A percentile compares a stretch with the other conserved stretches of the same genome.
Conservation (phyloP, 2,797 vertebrate genomes). For the Phalanger gymnotis region DNA sequence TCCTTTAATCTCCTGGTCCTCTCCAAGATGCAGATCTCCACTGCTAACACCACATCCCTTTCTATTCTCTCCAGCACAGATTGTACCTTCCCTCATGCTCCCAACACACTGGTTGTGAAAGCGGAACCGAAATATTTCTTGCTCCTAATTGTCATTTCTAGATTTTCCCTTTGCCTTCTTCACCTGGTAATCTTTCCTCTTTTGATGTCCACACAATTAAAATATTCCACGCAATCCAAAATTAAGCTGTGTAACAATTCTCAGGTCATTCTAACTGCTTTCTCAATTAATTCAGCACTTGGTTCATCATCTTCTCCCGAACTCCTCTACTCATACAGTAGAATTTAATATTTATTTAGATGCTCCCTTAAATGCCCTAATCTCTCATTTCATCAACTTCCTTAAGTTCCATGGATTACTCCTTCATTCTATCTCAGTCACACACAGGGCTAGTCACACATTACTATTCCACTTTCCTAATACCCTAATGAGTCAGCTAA, state of each 20-base stretch:
- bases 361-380: background rate
- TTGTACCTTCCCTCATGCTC: background rate
- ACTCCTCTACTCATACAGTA: background rate
- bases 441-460: background rate
- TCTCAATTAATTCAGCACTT: background rate
- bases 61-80: background rate
- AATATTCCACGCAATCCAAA: background rate
- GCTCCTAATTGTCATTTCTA: background rate
- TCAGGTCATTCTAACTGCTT: background rate
- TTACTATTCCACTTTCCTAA: background rate
- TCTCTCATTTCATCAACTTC: background rate
- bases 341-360: background rate
- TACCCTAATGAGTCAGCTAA: background rate
- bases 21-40: background rate
- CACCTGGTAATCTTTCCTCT: background rate
- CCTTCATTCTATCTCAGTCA: background rate
- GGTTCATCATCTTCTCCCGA: background rate
- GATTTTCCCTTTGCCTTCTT: background rate
- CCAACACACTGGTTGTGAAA: background rate
- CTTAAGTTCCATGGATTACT: background rate
- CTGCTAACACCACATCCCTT: background rate
- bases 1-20: background rate
- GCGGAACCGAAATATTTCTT: background rate
- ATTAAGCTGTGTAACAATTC: background rate
- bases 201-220: background rate